These are phyloP conservation scores for Motacilla tschutschensis DNA, from an alignment of 2,113 vertebrate species.

Conservation along the genomic window DNA sequence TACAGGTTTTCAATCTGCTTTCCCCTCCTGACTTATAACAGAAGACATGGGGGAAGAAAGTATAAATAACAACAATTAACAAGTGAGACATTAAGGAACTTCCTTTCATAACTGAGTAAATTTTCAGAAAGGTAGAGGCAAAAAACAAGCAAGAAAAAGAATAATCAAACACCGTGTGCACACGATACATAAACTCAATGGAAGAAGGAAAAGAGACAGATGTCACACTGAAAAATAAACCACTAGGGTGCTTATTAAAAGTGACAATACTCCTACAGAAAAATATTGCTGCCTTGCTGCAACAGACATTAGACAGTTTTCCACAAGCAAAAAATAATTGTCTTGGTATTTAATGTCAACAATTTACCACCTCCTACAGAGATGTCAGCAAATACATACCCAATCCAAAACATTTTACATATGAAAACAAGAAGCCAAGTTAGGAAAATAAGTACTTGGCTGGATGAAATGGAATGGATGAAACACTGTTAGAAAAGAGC, in stretches of 20 bases:
- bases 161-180: background rate
- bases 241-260: conserved; percentile 15
- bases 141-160: background rate
- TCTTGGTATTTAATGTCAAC: conserved; percentile 40
- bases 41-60: background rate
- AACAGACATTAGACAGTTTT: conserved; percentile 16
- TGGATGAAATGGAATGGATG: background rate
- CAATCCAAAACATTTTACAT: conserved; percentile 16
- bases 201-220: conserved; percentile 24
- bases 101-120: background rate
- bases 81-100: background rate
- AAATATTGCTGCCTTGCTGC: background rate
- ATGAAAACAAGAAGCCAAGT: background rate
- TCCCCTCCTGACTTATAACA: background rate
- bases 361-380: conserved; percentile 43
- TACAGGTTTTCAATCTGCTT: background rate
- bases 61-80: background rate
- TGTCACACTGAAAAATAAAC: conserved; percentile 45
- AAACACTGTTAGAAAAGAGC: background rate
- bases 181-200: background rate
- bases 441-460: background rate
- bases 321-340: conserved; percentile 36
- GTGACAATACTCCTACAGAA: conserved; percentile 31
- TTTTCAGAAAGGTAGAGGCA: background rate
- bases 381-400: conserved; percentile 1